Percentiles rank a stretch among this genome's conserved stretches.
phyloP scores from a whole-genome alignment of 2,113 vertebrate genomes.

The Pelvicachromis taeniatus region DNA sequence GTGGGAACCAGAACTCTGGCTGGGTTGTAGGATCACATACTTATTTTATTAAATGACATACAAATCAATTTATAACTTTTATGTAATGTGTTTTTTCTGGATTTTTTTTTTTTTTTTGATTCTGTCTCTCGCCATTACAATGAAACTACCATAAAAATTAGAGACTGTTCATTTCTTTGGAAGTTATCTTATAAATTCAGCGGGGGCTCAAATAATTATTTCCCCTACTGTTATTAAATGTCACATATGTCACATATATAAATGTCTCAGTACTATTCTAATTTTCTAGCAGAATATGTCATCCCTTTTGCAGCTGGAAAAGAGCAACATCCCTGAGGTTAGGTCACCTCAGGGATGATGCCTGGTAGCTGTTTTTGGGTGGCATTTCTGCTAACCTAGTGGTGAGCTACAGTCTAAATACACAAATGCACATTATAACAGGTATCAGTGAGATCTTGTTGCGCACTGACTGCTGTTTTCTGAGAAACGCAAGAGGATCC shows the following conservation, averaged over 20 bases:
- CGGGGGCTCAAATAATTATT: not conserved
- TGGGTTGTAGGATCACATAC: no score
- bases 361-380: not conserved
- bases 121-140: not conserved
- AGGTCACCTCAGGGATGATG: not conserved
- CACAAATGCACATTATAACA: not conserved
- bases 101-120: not conserved
- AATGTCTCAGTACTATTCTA: not conserved
- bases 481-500: rapidly evolving
- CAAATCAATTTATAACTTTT: not conserved
- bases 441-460: not conserved
- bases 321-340: not conserved
- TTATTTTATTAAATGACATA: not conserved
- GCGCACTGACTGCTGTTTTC: not conserved
- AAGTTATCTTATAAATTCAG: not conserved
- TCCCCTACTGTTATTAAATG: not conserved
- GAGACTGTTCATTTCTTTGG: not conserved
- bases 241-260: not conserved
- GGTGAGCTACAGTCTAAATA: not conserved
- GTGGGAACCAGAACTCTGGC: rapidly evolving
- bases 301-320: not conserved
- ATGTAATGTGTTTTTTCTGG: not conserved
- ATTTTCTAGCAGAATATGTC: not conserved
- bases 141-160: not conserved
- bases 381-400: not conserved